Percentiles rank a stretch among this genome's conserved stretches.
phyloP scores from a whole-genome alignment of 2,113 vertebrate species.

The Puffinus mauretanicus region DNA sequence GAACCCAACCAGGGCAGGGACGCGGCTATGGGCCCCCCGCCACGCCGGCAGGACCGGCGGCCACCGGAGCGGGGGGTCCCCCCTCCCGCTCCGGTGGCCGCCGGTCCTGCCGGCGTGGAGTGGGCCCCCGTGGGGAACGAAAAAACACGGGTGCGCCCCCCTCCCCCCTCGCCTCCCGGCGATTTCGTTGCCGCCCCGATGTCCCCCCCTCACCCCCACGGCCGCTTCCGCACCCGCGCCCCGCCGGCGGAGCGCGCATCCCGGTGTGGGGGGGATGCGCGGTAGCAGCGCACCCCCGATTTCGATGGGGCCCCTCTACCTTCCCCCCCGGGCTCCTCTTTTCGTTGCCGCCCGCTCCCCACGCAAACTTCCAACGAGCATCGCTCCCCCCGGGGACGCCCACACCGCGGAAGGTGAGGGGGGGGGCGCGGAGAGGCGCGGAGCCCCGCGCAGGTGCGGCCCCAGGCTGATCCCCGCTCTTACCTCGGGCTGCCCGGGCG shows the following conservation, averaged over 20 bases:
- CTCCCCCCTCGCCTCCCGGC: not conserved
- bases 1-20: not conserved
- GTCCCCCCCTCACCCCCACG: not conserved
- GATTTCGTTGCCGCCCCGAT: slow-evolving; percentile 13
- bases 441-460: not conserved
- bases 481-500: no score
- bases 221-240: not conserved
- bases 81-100: not conserved
- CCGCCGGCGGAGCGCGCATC: not conserved
- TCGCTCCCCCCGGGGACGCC: not conserved
- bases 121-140: not conserved
- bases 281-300: not conserved
- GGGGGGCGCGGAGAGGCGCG: not conserved
- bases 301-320: not conserved
- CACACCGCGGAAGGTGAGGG: not conserved
- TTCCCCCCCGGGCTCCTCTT: not conserved
- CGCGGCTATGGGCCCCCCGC: not conserved
- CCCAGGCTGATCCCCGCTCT: no score
- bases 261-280: not conserved
- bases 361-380: slow-evolving; percentile 4
- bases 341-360: not conserved
- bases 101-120: no score
- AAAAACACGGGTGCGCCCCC: not conserved
- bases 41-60: not conserved
- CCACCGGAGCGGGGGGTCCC: not conserved